Conservation (phyloP, 2,888 invertebrate genomes). For the Eilema griseolum region DNA sequence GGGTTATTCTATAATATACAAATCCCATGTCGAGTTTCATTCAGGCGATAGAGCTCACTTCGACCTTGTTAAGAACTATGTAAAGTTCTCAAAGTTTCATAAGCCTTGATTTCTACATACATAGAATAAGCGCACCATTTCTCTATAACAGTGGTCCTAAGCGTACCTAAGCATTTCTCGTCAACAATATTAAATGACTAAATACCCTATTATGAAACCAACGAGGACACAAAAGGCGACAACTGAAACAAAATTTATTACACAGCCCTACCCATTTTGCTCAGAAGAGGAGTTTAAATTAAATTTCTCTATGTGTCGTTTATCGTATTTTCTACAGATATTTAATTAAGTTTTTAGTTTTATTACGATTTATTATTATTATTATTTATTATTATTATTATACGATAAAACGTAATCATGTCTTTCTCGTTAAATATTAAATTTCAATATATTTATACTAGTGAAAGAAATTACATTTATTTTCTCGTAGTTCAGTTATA, state of each 20-base stretch:
- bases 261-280: background rate
- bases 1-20: background rate
- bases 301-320: background rate
- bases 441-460: background rate
- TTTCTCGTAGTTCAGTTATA: background rate
- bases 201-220: background rate
- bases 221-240: background rate
- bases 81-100: background rate
- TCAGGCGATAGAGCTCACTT: background rate
- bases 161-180: background rate
- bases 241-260: constrained; percentile 1
- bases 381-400: too few relatives aligned
- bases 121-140: background rate
- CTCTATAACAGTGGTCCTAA: background rate
- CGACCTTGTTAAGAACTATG: background rate
- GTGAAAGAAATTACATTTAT: background rate
- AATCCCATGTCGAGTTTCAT: background rate
- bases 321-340: background rate
- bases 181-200: background rate
- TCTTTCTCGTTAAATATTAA: background rate
- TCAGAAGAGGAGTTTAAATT: background rate
- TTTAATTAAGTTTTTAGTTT: background rate
- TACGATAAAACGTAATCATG: background rate
- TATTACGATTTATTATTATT: too few relatives aligned
- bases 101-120: background rate